These are phyloP conservation scores for Hoplias malabaricus DNA, from an alignment of 2,113 vertebrate genomes.

Conservation along the genomic window DNA sequence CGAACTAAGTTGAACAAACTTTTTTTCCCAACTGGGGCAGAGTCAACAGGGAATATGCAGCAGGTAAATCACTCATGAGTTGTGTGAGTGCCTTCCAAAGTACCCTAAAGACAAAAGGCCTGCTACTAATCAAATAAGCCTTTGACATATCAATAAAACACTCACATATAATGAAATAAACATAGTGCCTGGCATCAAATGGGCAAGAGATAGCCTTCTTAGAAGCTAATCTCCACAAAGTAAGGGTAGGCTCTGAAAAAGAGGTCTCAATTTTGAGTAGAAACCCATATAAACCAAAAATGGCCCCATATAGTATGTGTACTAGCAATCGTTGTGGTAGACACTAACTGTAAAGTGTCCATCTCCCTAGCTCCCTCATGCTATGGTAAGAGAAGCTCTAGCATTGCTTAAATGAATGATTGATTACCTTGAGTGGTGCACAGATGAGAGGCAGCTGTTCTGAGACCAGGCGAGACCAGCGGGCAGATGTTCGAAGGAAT, in stretches of 20 bases:
- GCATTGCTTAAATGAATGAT: slow-evolving; percentile 54
- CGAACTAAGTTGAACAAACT: not conserved
- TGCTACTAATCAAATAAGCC: not conserved
- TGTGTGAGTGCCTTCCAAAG: not conserved
- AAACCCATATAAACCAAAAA: not conserved
- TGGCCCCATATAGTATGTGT: not conserved
- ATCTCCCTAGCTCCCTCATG: not conserved
- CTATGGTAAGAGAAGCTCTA: not conserved
- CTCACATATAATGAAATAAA: not conserved
- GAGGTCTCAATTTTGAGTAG: not conserved
- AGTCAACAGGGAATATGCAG: not conserved
- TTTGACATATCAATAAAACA: not conserved
- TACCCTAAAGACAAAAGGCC: not conserved
- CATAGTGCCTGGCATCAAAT: not conserved
- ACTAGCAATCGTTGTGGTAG: not conserved
- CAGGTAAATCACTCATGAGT: not conserved
- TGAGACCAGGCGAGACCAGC: slow-evolving; percentile 40
- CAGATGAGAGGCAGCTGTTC: slow-evolving; percentile 63
- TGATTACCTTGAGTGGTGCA: slow-evolving; percentile 56
- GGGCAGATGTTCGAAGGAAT: slow-evolving; percentile 60
- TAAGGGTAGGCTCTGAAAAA: not conserved
- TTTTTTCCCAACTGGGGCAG: not conserved
- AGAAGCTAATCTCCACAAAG: not conserved
- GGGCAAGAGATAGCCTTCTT: not conserved
- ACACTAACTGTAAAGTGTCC: not conserved